phyloP scores from a whole-genome alignment of 2,113 vertebrate species.

The Hydropotes inermis region DNA sequence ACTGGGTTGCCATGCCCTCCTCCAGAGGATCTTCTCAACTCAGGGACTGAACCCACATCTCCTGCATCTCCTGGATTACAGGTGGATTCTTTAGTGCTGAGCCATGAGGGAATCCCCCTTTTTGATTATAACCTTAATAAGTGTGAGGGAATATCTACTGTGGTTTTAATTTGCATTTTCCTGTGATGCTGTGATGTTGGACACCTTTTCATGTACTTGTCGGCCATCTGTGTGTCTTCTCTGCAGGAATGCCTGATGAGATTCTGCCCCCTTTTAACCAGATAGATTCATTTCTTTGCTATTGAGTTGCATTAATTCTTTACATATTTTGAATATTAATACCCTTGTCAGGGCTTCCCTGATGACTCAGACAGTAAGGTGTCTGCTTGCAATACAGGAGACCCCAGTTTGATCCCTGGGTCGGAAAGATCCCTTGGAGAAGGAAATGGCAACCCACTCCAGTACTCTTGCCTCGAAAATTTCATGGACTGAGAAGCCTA shows the following conservation, averaged over 20 bases:
- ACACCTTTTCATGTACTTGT: neutral
- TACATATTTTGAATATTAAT: neutral
- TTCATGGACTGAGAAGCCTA: neutral
- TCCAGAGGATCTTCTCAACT: neutral
- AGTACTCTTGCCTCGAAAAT: neutral
- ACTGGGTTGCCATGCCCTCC: neutral
- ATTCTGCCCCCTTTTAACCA: neutral
- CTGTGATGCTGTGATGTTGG: neutral
- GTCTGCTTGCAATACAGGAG: neutral
- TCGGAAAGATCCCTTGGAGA: neutral
- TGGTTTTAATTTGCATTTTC: neutral
- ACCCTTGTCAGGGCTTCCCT: neutral
- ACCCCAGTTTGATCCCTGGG: fast-evolving
- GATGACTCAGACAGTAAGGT: neutral
- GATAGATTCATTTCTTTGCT: neutral
- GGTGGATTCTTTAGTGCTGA: neutral
- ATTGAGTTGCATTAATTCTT: neutral
- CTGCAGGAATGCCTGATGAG: neutral
- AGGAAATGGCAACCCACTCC: neutral
- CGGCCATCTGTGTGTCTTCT: neutral
- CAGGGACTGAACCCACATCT: neutral
- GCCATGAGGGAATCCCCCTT: neutral
- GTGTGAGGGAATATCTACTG: neutral
- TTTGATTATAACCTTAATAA: neutral
- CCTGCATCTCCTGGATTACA: neutral